Percentiles rank a stretch among this genome's conserved stretches.
These are phyloP conservation scores for Epinotia ramella DNA, from an alignment of 2,888 invertebrate genomes.

Conservation along the genomic window DNA sequence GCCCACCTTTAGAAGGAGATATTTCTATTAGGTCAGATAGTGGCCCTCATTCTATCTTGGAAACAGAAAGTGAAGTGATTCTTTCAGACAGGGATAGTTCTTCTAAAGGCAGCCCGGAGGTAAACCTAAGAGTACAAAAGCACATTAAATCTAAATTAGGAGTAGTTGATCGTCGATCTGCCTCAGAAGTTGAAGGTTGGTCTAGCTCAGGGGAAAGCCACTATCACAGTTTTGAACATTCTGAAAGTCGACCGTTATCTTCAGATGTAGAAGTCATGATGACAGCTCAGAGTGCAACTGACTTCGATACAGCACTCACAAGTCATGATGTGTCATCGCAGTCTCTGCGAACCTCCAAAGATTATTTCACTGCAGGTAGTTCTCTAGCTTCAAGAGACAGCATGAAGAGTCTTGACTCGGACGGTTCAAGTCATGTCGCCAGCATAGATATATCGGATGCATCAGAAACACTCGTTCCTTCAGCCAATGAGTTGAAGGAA, in stretches of 20 bases:
- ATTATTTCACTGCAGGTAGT: conserved; percentile 94
- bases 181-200: conserved; percentile 91
- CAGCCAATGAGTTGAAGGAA: conserved; percentile 92
- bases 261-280: conserved; percentile 94
- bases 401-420: conserved; percentile 95
- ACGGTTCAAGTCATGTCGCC: conserved; percentile 94
- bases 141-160: conserved; percentile 80
- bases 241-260: conserved; percentile 92
- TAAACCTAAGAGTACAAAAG: conserved; percentile 76
- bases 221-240: conserved; percentile 94
- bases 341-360: conserved; percentile 91
- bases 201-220: conserved; percentile 96
- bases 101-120: conserved; percentile 79
- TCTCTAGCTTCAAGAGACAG: conserved; percentile 96
- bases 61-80: conserved; percentile 79
- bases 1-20: conserved; percentile 76
- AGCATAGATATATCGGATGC: conserved; percentile 96
- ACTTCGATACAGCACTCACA: conserved; percentile 94
- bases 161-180: conserved; percentile 88
- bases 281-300: conserved; percentile 91
- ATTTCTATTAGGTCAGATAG: conserved; percentile 79
- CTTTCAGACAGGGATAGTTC: conserved; percentile 77
- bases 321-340: conserved; percentile 91
- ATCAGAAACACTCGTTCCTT: conserved; percentile 97
- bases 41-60: conserved; percentile 82